Evolutionary conservation across 2,113 vertebrate species (phyloP), one percentile per base, ranked within the genome.

Genomic region (Cavia aperea): DNA sequence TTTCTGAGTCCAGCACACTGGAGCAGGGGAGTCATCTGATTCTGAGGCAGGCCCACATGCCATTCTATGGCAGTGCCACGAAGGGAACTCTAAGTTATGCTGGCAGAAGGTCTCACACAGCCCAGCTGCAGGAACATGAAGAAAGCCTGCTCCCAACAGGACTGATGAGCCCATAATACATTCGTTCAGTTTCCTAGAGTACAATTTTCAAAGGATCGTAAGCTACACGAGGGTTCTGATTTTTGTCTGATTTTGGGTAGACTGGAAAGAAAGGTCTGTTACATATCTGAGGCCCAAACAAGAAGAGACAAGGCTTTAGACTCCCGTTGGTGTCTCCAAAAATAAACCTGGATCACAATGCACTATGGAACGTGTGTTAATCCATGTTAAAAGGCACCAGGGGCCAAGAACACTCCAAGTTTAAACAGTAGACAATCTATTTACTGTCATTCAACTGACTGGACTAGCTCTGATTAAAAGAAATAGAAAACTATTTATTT

Each of bases 401-500:
- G 51, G 94, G 82, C 63, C 90, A 58, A 49, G 39, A 49, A 78
- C 7, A 66, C 77, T n/a, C 79, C 6, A 36, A 84, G 88, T 87
- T 75, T 86, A 68, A 65, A 90, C 46, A 81, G 58, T 33, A 89
- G 54, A 89, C 43, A 81, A 23, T 24, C 88, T 94, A 33, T 24
- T 89, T 49, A n/a, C 75, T 94, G 82, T 81, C 93, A 96, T 90
- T 90, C 86, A 94, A 96, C 96, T 93, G 77, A 96, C 23, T 77
- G 92, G 51, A 96, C 94, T 97, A 94, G 88, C 77, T 82, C 46
- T 62, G 21, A 95, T 85, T 39, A 96, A 92, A 96, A 96, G 96
- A 95, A 97, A 97, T 96, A 96, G 82, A 14, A 96, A 97, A 88
- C 93, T 95, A 89, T 96, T 96, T 96, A 95, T 96, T 96, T 95